A percentile compares a stretch with the other conserved stretches of the same genome.
Conservation (phyloP, 2,797 vertebrate species). For the Adrianichthys oophorus region DNA sequence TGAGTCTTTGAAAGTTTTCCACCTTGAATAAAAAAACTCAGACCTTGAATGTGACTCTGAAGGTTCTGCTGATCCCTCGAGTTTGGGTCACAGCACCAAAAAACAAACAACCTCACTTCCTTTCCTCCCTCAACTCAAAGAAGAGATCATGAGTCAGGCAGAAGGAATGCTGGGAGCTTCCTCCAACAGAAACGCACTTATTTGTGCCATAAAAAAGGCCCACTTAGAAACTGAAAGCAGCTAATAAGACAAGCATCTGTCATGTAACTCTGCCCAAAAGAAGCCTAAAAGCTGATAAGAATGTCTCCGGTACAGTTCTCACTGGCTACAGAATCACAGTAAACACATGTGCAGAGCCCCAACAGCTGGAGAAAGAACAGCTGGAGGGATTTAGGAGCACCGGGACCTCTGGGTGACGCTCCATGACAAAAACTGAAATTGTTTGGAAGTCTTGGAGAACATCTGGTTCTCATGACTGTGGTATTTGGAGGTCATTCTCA, state of each 20-base stretch:
- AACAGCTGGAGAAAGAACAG: conserved; percentile 15
- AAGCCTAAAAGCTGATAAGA: background rate
- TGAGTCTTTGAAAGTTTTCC: conserved; percentile 5
- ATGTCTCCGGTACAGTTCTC: conserved; percentile 34
- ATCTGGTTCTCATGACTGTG: conserved; percentile 68
- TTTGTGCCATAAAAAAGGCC: background rate
- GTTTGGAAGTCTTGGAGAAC: conserved; percentile 56
- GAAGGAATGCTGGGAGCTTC: conserved; percentile 48
- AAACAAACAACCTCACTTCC: conserved; percentile 3
- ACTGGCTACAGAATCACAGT: background rate
- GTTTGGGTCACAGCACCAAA: background rate
- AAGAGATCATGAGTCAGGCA: conserved; percentile 26
- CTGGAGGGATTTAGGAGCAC: conserved; percentile 36
- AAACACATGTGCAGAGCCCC: conserved; percentile 23
- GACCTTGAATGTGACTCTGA: conserved; percentile 21
- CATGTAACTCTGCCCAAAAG: background rate
- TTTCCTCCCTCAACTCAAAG: conserved; percentile 5
- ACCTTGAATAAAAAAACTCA: conserved; percentile 21
- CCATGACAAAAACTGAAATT: conserved; percentile 40
- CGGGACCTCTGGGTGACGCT: conserved; percentile 34
- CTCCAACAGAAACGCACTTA: conserved; percentile 1
- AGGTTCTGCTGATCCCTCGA: conserved; percentile 21
- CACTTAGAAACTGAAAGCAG: conserved; percentile 1
- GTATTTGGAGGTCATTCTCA: conserved; percentile 49
- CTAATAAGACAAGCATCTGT: conserved; percentile 1